Evolutionary conservation across 2,113 vertebrate genomes (phyloP), one percentile per base, ranked within the genome.

Genomic region (Xiphophorus hellerii): DNA sequence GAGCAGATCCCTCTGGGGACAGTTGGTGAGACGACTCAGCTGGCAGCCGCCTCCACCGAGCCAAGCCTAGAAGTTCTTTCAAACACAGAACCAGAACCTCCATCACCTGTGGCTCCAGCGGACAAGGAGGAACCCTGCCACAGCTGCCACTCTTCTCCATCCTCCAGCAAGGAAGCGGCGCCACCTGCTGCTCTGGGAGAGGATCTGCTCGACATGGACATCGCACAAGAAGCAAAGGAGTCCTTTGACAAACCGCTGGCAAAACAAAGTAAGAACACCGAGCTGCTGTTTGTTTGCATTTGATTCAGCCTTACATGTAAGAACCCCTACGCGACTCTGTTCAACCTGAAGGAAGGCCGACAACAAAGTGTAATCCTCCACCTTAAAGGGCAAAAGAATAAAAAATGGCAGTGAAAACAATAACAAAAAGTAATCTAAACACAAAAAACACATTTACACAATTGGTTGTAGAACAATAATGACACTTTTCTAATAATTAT

Each of bases 261-360:
- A n/a, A 67, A 25, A 70, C 74, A 85, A 88, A 65, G 91, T 88
- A 88, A 90, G 86, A 69, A 62, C 17, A 31, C 7, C 6, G 11
- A 25, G 51, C 14, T 15, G 60, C n/a, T 10, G 10, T 22, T 48
- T 42, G 11, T 20, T 10, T 27, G 5, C n/a, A 17, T 28, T 66
- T 39, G 29, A 3, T 63, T 5, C 28, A 20, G 51, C 20, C 9
- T 0, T 3, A n/a, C 25, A 11, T 58, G 51, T 17, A 58, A 17
- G 51, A 11, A 11, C 51, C 51, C 51, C 7, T 11, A 48, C 1
- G 5, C 10, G 25, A 58, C 17, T 22, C 20, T 25, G 51, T 54
- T 54, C n/a, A 54, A 54, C 3, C 7, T 25, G 8, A 25, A 58
- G 51, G 22, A 58, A 58, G 25, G 51, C 51, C n/a, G 51, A 25